Conservation (phyloP, 1,140 invertebrate genomes). For the Adoxophyes honmai region DNA sequence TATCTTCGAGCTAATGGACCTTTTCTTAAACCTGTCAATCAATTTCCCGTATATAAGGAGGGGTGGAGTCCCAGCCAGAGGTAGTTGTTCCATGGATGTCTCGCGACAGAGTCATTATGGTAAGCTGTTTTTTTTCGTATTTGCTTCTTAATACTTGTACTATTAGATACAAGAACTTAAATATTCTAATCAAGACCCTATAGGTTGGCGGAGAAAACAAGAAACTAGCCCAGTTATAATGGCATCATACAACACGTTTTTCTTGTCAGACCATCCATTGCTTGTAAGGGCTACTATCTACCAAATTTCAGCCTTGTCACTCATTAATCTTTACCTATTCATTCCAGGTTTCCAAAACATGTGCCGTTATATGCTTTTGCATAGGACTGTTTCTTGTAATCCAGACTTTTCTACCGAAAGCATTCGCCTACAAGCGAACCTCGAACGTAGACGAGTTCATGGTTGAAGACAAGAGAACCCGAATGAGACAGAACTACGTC, state of each 20-base stretch:
- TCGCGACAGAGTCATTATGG: conserved; percentile 26
- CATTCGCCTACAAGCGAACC: conserved; percentile 39
- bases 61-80: conserved; percentile 17
- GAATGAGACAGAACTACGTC: conserved; percentile 51
- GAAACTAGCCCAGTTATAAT: no score
- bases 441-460: conserved; percentile 48
- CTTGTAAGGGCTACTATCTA: no score
- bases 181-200: no score
- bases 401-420: conserved; percentile 38
- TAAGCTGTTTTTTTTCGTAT: conserved; percentile 32
- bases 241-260: no score
- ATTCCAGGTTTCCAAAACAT: conserved; percentile 36
- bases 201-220: no score
- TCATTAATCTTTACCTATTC: not conserved
- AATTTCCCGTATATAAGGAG: conserved; percentile 41
- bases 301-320: no score
- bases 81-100: conserved; percentile 21
- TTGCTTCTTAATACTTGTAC: no score
- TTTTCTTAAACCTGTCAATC: conserved; percentile 50
- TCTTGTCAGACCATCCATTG: no score
- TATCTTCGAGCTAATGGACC: conserved; percentile 43
- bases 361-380: conserved; percentile 32
- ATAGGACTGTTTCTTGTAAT: conserved; percentile 35
- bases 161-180: no score
- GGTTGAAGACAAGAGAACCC: conserved; percentile 52